Evolutionary conservation across 1,140 invertebrate genomes (phyloP), one percentile per base, ranked within the genome.

Genomic region (Solenopsis fugax): DNA sequence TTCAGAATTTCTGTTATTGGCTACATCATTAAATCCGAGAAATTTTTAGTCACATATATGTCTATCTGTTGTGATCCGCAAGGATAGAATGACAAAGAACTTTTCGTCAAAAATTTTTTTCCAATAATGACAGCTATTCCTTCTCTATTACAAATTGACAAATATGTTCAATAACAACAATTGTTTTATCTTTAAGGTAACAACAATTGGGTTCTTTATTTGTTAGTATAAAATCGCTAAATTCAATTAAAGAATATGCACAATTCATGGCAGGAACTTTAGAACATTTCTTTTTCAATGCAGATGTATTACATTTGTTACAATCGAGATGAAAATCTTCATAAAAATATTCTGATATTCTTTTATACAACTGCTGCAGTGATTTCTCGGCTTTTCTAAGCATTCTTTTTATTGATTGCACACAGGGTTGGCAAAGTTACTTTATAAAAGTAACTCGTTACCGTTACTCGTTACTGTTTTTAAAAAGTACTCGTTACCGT

Each of bases 371-470:
- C 18, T 85, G 72, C 9, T 75, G 45, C n/a, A 85, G 37, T 67
- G 84, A 72, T 50, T 52, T 56, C 21, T 81, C 71, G 4, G 75
- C 65, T 56, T 78, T 88, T n/a, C 77, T 72, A 0, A 89, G 18
- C 37, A 82, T 77, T 65, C 41, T 69, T 67, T 91, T 85, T 65
- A 91, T 52, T 62, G 41, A 45, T 5, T 29, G 29, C 29, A 90
- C n/a, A n/a, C n/a, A n/a, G n/a, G n/a, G n/a, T n/a, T n/a, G n/a
- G n/a, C n/a, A n/a, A n/a, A n/a, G n/a, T n/a, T n/a, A n/a, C n/a
- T n/a, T n/a, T n/a, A n/a, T n/a, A n/a, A n/a, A n/a, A n/a, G n/a
- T n/a, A n/a, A n/a, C n/a, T n/a, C n/a, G n/a, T n/a, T n/a, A n/a
- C n/a, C n/a, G n/a, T n/a, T n/a, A n/a, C n/a, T n/a, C n/a, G n/a